Evolutionary conservation across 2,797 vertebrate genomes (phyloP).

Genomic region (Choloepus didactylus): DNA sequence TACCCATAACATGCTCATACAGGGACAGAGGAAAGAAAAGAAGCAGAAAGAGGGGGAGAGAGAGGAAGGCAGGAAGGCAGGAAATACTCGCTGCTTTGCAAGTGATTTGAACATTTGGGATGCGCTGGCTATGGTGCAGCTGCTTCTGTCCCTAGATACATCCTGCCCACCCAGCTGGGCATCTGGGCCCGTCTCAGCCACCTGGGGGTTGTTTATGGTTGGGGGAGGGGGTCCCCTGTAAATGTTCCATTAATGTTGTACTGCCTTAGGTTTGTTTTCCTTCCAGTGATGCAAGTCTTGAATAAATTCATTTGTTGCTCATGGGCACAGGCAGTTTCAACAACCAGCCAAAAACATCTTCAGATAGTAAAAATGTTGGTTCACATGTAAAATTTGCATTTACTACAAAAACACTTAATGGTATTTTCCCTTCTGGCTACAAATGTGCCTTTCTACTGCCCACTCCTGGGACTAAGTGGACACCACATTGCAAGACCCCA

Average conservation of each 20-base stretch:
- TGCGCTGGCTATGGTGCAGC: neutral
- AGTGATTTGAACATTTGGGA: neutral
- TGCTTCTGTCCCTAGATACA: neutral
- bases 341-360: constrained; percentile 22
- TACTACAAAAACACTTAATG: neutral
- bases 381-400: constrained; percentile 61
- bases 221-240: neutral
- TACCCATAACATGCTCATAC: neutral
- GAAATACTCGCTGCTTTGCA: neutral
- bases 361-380: neutral
- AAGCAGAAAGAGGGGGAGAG: neutral
- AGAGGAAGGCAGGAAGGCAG: neutral
- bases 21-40: neutral
- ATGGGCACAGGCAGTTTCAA: constrained; percentile 22
- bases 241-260: constrained; percentile 60
- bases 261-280: constrained; percentile 66
- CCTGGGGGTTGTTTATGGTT: constrained; percentile 28
- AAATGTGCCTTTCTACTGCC: neutral
- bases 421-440: neutral
- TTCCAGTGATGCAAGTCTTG: constrained; percentile 47
- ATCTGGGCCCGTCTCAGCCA: constrained; percentile 56
- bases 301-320: constrained; percentile 61
- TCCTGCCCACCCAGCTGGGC: neutral
- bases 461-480: neutral
- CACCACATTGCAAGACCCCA: neutral